phyloP scores from a whole-genome alignment of 2,888 invertebrate species.

The Acholoe squamosa region DNA sequence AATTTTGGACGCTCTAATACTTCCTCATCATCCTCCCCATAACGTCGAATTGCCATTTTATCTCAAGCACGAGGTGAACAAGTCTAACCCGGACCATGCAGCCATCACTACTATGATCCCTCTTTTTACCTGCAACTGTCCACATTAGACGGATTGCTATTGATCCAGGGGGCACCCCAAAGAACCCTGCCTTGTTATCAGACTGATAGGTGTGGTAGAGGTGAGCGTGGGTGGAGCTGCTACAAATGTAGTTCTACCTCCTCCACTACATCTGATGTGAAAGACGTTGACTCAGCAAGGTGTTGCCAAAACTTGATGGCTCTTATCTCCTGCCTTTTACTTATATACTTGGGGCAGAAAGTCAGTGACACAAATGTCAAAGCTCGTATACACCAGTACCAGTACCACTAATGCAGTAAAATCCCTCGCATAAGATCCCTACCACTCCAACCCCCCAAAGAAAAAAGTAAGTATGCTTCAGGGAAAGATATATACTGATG shows the following conservation, averaged over 20 bases:
- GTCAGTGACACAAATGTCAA: no score
- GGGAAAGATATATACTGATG: no score
- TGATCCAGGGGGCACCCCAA: not conserved
- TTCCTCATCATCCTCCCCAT: not conserved
- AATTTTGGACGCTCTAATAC: not conserved
- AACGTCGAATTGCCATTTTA: not conserved
- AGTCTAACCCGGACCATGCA: not conserved
- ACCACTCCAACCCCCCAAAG: no score
- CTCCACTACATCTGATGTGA: slow-evolving; percentile 15
- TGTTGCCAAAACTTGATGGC: not conserved
- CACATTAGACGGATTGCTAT: slow-evolving; percentile 34
- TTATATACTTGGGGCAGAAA: not conserved
- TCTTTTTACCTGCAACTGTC: slow-evolving; percentile 18
- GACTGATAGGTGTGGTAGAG: not conserved
- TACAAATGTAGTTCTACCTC: slow-evolving; percentile 5
- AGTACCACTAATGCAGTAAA: no score
- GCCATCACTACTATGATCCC: not conserved
- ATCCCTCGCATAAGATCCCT: no score
- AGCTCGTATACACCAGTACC: no score
- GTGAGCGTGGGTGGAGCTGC: not conserved
- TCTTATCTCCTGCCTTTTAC: not conserved
- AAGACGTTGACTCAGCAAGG: not conserved
- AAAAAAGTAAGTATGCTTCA: no score
- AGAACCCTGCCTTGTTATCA: slow-evolving; percentile 1
- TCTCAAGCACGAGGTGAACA: not conserved